Evolutionary conservation across 1,140 invertebrate genomes (phyloP).

Genomic region (Cydia strobilella): DNA sequence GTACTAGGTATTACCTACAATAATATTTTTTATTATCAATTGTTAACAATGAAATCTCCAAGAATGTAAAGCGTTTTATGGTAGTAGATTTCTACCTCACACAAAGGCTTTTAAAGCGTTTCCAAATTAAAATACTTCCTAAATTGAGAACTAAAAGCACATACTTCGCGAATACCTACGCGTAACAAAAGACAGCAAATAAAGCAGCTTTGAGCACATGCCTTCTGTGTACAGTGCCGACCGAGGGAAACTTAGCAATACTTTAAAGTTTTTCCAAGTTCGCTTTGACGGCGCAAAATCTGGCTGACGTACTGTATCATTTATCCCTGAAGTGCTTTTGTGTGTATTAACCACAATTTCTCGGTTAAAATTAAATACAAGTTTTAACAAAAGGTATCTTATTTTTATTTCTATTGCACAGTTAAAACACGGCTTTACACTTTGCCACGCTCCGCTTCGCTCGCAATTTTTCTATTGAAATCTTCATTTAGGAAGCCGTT

Average conservation of each 20-base stretch:
- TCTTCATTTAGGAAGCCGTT: background rate
- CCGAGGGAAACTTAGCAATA: constrained; percentile 25
- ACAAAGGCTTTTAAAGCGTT: background rate
- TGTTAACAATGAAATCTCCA: too few species aligned
- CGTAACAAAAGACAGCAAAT: constrained; percentile 13
- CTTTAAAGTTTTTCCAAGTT: constrained; percentile 29
- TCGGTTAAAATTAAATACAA: constrained; percentile 3
- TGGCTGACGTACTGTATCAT: constrained; percentile 19
- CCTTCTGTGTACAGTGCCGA: constrained; percentile 27
- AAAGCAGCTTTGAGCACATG: constrained; percentile 21
- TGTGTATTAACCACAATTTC: constrained; percentile 27
- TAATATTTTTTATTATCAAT: too few species aligned
- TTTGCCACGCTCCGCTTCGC: background rate
- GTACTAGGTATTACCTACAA: too few species aligned
- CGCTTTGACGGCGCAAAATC: constrained; percentile 22
- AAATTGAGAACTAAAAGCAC: constrained; percentile 20
- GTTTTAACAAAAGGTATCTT: constrained; percentile 2
- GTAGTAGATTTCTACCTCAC: background rate
- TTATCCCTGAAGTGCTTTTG: constrained; percentile 23
- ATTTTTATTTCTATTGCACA: background rate
- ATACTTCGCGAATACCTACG: background rate
- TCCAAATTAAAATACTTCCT: constrained; percentile 25
- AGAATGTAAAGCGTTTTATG: too few species aligned
- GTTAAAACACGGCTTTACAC: constrained; percentile 4
- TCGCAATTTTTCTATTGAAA: background rate